These are phyloP conservation scores for Calosoma granatense DNA, from an alignment of 1,140 invertebrate species.

Conservation along the genomic window DNA sequence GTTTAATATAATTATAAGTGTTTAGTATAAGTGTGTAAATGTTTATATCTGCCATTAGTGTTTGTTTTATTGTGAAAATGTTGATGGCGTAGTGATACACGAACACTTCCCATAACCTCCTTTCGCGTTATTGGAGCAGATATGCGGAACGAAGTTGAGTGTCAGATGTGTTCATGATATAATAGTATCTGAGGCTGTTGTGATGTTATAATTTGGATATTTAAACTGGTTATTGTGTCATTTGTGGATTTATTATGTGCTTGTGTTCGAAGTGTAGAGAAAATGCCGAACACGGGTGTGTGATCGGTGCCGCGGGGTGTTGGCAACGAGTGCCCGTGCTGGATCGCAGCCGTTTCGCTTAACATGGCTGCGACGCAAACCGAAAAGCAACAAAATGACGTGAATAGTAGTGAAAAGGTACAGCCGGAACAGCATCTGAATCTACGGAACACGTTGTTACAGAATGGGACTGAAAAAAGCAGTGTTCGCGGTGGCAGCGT, in stretches of 20 bases:
- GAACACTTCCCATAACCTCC: slow-evolving; percentile 56
- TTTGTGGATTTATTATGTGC: slow-evolving; percentile 37
- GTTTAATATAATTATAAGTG: too few species aligned
- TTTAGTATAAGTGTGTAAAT: too few species aligned
- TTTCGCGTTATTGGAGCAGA: slow-evolving; percentile 56
- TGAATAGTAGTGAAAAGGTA: slow-evolving; percentile 47
- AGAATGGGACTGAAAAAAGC: slow-evolving; percentile 43
- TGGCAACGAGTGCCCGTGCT: slow-evolving; percentile 36
- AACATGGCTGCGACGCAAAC: slow-evolving; percentile 55
- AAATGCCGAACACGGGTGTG: slow-evolving; percentile 34
- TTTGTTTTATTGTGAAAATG: background rate
- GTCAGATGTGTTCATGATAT: slow-evolving; percentile 51
- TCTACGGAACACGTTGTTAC: slow-evolving; percentile 46
- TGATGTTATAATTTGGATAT: slow-evolving; percentile 31
- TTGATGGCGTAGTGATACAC: slow-evolving; percentile 38
- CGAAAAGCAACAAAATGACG: slow-evolving; percentile 50
- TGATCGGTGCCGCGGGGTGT: slow-evolving; percentile 29
- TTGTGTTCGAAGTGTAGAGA: slow-evolving; percentile 26
- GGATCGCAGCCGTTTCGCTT: slow-evolving; percentile 38
- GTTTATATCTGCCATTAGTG: background rate
- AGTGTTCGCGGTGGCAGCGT: slow-evolving; percentile 28
- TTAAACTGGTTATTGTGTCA: slow-evolving; percentile 37
- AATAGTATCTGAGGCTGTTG: slow-evolving; percentile 38
- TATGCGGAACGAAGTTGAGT: slow-evolving; percentile 51
- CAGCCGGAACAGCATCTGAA: slow-evolving; percentile 47